phyloP scores from a whole-genome alignment of 2,888 invertebrate species.

The Quadroppia sp. region DNA sequence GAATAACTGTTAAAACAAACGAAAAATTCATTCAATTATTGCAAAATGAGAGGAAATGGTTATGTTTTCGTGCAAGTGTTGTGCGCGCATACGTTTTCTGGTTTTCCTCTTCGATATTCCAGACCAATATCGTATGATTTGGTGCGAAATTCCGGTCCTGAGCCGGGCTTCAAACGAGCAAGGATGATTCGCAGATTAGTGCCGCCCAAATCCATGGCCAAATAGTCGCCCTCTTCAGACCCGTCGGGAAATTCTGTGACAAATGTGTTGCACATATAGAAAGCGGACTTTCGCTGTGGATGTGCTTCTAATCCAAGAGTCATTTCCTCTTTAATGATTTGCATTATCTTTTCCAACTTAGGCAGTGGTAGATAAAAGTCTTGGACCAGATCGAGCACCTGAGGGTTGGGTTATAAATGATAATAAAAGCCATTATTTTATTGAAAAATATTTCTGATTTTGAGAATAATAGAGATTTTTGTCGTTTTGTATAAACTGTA shows the following conservation, averaged over 20 bases:
- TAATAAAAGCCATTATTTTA: too few species aligned
- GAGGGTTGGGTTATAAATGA: too few species aligned
- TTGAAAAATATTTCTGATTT: too few species aligned
- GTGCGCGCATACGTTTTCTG: background rate
- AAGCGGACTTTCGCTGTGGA: background rate
- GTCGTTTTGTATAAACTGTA: too few species aligned
- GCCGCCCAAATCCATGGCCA: slow-evolving; percentile 26
- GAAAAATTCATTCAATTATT: background rate
- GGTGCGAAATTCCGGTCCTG: background rate
- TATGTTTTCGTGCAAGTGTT: background rate
- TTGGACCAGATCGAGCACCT: too few species aligned
- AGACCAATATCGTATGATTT: slow-evolving; percentile 10
- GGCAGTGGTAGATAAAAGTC: too few species aligned
- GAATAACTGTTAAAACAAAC: slow-evolving; percentile 57
- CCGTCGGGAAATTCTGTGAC: slow-evolving; percentile 32
- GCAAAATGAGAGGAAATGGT: background rate
- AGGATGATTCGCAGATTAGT: slow-evolving; percentile 36
- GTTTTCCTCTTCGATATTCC: slow-evolving; percentile 28
- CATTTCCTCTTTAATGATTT: too few species aligned
- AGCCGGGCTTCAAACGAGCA: background rate
- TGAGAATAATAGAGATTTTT: too few species aligned
- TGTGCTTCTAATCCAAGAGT: background rate
- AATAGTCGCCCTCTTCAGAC: slow-evolving; percentile 8
- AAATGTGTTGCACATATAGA: slow-evolving; percentile 43
- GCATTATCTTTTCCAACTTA: too few species aligned